A percentile compares a stretch with the other conserved stretches of the same genome.
Conservation (phyloP, 1,140 invertebrate genomes). For the Drosophila orosa region DNA sequence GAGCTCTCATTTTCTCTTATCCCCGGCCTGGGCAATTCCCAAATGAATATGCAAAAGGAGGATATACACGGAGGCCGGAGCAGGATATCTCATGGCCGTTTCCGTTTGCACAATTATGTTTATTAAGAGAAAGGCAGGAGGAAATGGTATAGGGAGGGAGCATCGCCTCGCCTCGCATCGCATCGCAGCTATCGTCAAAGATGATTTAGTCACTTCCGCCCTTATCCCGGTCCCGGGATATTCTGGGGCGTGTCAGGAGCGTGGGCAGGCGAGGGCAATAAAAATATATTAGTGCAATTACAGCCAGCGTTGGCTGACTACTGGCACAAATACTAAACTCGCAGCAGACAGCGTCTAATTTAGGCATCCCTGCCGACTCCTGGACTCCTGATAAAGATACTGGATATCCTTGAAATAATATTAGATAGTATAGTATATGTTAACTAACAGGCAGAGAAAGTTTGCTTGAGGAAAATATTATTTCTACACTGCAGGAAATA, state of each 20-base stretch:
- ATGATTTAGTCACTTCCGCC: constrained; percentile 80
- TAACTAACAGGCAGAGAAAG: background rate
- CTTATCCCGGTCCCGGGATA: constrained; percentile 9
- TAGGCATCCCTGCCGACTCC: constrained; percentile 52
- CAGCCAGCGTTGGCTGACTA: constrained; percentile 60
- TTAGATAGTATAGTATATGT: background rate
- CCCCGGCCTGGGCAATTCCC: constrained; percentile 53
- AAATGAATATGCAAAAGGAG: constrained; percentile 79
- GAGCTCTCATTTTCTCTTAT: background rate
- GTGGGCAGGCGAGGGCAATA: constrained; percentile 58
- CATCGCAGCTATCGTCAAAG: constrained; percentile 73
- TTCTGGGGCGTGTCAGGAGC: constrained; percentile 23
- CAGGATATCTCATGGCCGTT: constrained; percentile 79
- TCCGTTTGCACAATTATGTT: constrained; percentile 82
- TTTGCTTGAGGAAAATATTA: background rate
- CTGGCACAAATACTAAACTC: constrained; percentile 15
- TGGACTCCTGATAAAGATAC: constrained; percentile 23
- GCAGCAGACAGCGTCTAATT: constrained; percentile 60
- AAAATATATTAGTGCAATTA: constrained; percentile 83
- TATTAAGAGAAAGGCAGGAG: constrained; percentile 67
- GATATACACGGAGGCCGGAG: constrained; percentile 1
- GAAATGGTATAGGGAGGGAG: constrained; percentile 1
- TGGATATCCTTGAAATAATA: constrained; percentile 22
- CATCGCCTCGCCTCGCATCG: constrained; percentile 34
- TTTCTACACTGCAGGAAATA: background rate